These are phyloP conservation scores for Sardina pilchardus DNA, from an alignment of 2,113 vertebrate species.

Conservation along the genomic window DNA sequence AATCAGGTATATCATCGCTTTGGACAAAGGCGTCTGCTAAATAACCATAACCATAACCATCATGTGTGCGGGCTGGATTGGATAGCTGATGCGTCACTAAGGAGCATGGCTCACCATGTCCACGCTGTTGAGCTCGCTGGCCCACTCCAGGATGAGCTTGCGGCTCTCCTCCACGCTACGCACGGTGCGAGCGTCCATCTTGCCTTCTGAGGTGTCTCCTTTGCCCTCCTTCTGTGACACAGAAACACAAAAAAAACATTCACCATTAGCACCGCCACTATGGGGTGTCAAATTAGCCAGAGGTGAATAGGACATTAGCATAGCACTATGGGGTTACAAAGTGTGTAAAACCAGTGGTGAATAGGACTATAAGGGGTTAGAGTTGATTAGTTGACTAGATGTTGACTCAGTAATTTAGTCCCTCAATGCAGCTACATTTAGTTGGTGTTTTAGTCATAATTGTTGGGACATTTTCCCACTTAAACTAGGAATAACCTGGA, in stretches of 20 bases:
- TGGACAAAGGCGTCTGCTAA: too few relatives aligned
- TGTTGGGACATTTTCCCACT: background rate
- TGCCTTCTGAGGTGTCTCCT: slow-evolving; percentile 36
- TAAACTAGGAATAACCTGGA: background rate
- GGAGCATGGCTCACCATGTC: slow-evolving; percentile 58
- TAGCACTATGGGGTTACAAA: too few relatives aligned
- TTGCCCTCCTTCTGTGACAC: slow-evolving; percentile 26
- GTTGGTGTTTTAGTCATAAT: background rate
- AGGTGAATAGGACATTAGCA: too few relatives aligned
- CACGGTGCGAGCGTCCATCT: slow-evolving; percentile 42
- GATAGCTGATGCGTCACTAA: background rate
- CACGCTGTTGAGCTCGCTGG: slow-evolving; percentile 64
- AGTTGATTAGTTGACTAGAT: background rate
- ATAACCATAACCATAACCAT: too few relatives aligned
- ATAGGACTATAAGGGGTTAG: too few relatives aligned
- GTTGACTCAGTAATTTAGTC: background rate
- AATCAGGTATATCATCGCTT: too few relatives aligned
- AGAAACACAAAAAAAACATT: slow-evolving; percentile 18
- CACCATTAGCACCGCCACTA: background rate
- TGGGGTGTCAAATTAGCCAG: background rate
- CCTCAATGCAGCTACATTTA: background rate
- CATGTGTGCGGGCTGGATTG: background rate
- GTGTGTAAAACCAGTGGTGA: too few relatives aligned
- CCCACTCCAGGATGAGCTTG: slow-evolving; percentile 73
- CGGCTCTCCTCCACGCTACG: slow-evolving; percentile 71